Conservation (phyloP, 2,888 invertebrate genomes). For the Proisotoma minuta region DNA sequence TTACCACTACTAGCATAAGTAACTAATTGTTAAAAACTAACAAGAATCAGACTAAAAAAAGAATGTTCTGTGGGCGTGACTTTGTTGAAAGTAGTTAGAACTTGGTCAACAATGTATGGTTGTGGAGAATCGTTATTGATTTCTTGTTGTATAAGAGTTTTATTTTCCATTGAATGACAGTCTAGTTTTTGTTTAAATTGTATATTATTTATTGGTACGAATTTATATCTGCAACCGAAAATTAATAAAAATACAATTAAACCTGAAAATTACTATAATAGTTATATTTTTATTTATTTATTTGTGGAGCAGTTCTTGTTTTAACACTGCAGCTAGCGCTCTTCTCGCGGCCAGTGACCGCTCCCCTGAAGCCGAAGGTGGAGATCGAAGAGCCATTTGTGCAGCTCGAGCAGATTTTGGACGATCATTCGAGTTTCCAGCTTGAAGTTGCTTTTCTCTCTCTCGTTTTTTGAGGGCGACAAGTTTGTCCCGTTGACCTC, state of each 20-base stretch:
- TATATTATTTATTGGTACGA: conserved; percentile 3
- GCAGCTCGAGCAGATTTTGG: conserved; percentile 75
- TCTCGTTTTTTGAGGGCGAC: conserved; percentile 83
- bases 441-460: conserved; percentile 67
- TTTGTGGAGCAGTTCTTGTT: conserved; percentile 75
- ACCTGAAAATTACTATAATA: too few relatives aligned
- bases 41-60: too few relatives aligned
- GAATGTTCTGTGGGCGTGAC: not conserved
- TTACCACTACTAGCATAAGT: too few relatives aligned
- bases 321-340: conserved; percentile 76
- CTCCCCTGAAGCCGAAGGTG: conserved; percentile 48
- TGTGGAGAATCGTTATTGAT: conserved; percentile 33
- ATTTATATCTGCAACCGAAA: not conserved
- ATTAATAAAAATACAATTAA: not conserved
- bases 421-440: conserved; percentile 50
- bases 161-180: conserved; percentile 15
- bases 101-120: conserved; percentile 25
- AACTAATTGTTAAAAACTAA: too few relatives aligned
- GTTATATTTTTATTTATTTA: conserved; percentile 12
- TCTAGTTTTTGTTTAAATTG: not conserved
- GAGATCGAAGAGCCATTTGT: conserved; percentile 59
- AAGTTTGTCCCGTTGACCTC: conserved; percentile 84
- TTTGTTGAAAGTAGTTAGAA: not conserved
- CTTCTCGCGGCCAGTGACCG: conserved; percentile 72
- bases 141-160: not conserved